Conservation (phyloP, 2,113 vertebrate species). For the Dolichallabes microphthalmus region DNA sequence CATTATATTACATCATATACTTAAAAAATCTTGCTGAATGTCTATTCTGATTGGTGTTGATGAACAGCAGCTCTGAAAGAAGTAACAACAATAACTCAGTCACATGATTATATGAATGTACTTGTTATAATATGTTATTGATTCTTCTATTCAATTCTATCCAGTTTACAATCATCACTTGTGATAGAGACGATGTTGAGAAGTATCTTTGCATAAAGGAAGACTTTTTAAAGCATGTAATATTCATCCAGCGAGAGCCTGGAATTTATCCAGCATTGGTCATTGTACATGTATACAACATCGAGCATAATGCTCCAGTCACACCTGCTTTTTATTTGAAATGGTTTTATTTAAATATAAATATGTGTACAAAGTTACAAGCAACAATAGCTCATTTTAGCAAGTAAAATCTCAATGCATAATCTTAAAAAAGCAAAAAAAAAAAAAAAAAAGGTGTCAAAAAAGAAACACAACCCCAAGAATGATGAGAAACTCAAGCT, state of each 20-base stretch:
- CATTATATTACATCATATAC: too few relatives aligned
- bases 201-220: too few relatives aligned
- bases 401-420: constrained; percentile 76
- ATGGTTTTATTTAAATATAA: constrained; percentile 86
- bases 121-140: background rate
- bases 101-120: background rate
- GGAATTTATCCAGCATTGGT: too few relatives aligned
- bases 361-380: constrained; percentile 86
- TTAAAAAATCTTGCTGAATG: too few relatives aligned
- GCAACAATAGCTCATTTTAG: constrained; percentile 76
- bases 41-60: too few relatives aligned
- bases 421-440: constrained; percentile 66
- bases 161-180: too few relatives aligned
- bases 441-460: constrained; percentile 59
- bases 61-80: background rate
- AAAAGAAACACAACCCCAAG: constrained; percentile 64
- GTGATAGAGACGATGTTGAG: too few relatives aligned
- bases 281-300: constrained; percentile 36
- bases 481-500: constrained; percentile 63
- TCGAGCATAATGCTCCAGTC: constrained; percentile 44
- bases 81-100: background rate
- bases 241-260: too few relatives aligned
- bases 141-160: too few relatives aligned
- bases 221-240: too few relatives aligned
- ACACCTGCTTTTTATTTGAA: constrained; percentile 68